These are phyloP conservation scores for Drosophila prolongata DNA, from an alignment of 2,888 invertebrate genomes.

Conservation along the genomic window DNA sequence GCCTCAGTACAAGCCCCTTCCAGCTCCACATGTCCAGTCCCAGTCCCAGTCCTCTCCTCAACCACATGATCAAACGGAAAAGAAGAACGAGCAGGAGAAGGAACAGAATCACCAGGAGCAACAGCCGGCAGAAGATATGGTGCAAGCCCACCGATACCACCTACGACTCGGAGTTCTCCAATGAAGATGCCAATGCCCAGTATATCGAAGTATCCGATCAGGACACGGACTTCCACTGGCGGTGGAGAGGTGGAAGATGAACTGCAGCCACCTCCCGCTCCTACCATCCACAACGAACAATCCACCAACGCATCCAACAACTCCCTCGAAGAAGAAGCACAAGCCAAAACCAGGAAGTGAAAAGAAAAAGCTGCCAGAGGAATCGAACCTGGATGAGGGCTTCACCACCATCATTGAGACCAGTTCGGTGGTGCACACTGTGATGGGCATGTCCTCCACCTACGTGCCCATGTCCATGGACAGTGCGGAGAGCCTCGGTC, in stretches of 20 bases:
- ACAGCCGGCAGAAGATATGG: conserved; percentile 23
- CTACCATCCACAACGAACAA: conserved; percentile 26
- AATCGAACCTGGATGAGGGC: conserved; percentile 46
- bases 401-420: conserved; percentile 78
- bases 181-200: conserved; percentile 79
- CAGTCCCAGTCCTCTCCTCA: conserved; percentile 43
- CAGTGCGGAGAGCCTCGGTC: conserved; percentile 48
- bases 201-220: conserved; percentile 82
- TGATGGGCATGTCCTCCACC: conserved; percentile 74
- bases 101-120: conserved; percentile 17
- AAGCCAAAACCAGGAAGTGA: conserved; percentile 78
- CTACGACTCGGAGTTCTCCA: conserved; percentile 81
- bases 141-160: conserved; percentile 75
- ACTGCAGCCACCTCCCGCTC: conserved; percentile 45
- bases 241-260: conserved; percentile 61
- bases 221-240: conserved; percentile 59
- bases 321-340: conserved; percentile 78
- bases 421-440: conserved; percentile 79
- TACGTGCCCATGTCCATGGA: conserved; percentile 82
- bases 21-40: conserved; percentile 84
- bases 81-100: conserved; percentile 10
- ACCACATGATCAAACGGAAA: conserved; percentile 28
- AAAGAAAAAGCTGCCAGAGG: conserved; percentile 57
- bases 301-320: conserved; percentile 37
- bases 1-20: conserved; percentile 88